Base-by-base conservation (phyloP, 2,888 invertebrate species). In the Agriotes lineatus region DNA sequence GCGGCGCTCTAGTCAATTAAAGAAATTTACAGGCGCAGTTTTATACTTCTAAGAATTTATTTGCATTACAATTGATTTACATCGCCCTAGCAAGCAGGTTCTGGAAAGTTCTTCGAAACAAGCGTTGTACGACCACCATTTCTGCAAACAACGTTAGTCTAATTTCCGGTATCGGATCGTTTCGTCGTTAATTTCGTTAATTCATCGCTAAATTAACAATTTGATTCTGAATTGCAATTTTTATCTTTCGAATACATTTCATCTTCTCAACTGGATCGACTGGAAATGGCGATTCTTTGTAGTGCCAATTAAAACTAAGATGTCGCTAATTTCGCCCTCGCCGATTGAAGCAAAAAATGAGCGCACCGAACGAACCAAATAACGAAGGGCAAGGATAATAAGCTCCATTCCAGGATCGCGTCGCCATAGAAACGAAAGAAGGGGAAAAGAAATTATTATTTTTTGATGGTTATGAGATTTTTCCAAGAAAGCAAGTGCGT, bases 391-490 rank as follows among this genome's bases (percentile, higher is more conserved):
- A 12, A 57, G 57, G 42, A 57, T 57, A 57, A 57, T 57, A 57
- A 57, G 48, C 61, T 64, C 54, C 37, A 35, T 48, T 60, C 58
- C 54, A 50, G 64, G 45, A 69, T 37, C 56, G 60, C 52, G 69
- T 69, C 61, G 69, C 52, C 69, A 61, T 69, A 39, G 67, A 25
- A 63, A 70, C 64, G 70, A 67, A 71, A 76, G 75, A 74, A 78
- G 79, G 79, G 81, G 75, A 70, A 71, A 78, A 76, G 74, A 77
- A 81, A 81, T 82, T 81, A 82, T 83, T 81, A 82, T 81, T 81
- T 82, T 82, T 82, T 82, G 81, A 82, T 82, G 82, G 82, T 82
- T 82, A 82, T 81, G 82, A 81, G 81, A 78, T 75, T 81, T 82
- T 81, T 78, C 75, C 72, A 72, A 59, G 63, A 59, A 65, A 69